These are phyloP conservation scores for Cerceris ruficornis DNA, from an alignment of 2,888 invertebrate genomes.

Conservation along the genomic window DNA sequence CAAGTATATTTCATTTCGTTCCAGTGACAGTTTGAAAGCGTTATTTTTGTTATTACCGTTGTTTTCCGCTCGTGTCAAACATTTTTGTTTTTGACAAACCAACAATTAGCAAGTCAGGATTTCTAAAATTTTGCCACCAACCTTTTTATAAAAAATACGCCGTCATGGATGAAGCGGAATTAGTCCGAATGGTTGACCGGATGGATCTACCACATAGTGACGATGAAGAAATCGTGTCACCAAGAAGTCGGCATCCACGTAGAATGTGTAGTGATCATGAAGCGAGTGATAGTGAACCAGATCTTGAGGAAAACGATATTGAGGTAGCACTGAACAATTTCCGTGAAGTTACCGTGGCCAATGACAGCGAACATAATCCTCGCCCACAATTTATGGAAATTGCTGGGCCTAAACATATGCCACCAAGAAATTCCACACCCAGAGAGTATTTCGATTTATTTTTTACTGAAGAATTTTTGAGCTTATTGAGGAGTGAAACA, in stretches of 20 bases:
- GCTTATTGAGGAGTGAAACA: conserved; percentile 23
- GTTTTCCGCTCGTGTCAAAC: no score
- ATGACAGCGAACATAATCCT: conserved; percentile 24
- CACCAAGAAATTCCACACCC: conserved; percentile 8
- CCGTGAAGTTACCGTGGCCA: conserved; percentile 9
- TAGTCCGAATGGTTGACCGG: conserved; percentile 2
- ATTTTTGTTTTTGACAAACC: no score
- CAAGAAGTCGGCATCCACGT: no score
- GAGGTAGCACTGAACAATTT: background rate
- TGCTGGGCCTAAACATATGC: conserved; percentile 11
- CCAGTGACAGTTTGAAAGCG: no score
- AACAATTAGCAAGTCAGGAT: no score
- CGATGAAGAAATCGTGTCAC: no score
- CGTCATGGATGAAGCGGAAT: background rate
- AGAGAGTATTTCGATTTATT: conserved; percentile 24
- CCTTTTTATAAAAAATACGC: conserved; percentile 1
- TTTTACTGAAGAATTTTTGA: conserved; percentile 29
- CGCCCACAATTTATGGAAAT: conserved; percentile 32
- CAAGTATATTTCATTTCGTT: no score
- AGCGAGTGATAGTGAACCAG: conserved; percentile 1
- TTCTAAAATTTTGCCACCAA: conserved; percentile 5
- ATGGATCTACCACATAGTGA: background rate
- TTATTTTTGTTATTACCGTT: no score
- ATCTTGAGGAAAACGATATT: background rate
- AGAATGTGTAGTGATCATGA: background rate